Percentiles rank a stretch among this genome's conserved stretches.
Evolutionary conservation across 2,888 invertebrate species (phyloP).

Genomic region (Xestoiulus laeticollis): DNA sequence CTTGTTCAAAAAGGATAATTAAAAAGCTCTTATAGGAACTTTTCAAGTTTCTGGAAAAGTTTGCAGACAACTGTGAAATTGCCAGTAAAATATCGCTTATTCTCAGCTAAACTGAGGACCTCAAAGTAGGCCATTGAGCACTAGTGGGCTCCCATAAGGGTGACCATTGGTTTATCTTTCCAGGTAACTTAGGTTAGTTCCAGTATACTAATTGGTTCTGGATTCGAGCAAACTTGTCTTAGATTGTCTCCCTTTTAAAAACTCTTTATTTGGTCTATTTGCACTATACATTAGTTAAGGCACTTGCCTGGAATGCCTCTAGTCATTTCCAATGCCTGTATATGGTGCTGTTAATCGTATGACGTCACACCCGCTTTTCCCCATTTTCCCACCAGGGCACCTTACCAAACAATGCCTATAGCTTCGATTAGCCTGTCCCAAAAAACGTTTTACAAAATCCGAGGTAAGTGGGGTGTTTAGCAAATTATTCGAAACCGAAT

Average conservation of each 20-base stretch:
- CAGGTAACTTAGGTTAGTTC: too few relatives aligned
- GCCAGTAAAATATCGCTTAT: neutral
- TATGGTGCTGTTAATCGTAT: too few relatives aligned
- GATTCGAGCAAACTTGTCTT: too few relatives aligned
- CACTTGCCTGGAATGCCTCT: too few relatives aligned
- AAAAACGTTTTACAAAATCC: neutral
- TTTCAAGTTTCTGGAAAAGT: neutral
- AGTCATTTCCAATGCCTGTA: too few relatives aligned
- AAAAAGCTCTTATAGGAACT: neutral
- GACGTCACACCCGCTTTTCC: neutral
- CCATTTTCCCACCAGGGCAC: neutral
- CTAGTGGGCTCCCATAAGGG: too few relatives aligned
- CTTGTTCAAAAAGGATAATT: neutral
- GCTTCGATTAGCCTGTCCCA: neutral
- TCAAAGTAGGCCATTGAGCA: neutral
- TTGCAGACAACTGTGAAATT: neutral
- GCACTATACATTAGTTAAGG: too few relatives aligned
- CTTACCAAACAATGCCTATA: neutral
- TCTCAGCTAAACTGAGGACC: neutral
- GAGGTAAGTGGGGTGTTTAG: neutral
- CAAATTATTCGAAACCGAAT: neutral
- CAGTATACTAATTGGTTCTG: too few relatives aligned
- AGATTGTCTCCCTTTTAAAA: too few relatives aligned
- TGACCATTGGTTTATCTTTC: too few relatives aligned
- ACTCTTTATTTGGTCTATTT: too few relatives aligned